A percentile compares a stretch with the other conserved stretches of the same genome.
Evolutionary conservation across 2,113 vertebrate species (phyloP).

Genomic region (Motacilla tschutschensis): DNA sequence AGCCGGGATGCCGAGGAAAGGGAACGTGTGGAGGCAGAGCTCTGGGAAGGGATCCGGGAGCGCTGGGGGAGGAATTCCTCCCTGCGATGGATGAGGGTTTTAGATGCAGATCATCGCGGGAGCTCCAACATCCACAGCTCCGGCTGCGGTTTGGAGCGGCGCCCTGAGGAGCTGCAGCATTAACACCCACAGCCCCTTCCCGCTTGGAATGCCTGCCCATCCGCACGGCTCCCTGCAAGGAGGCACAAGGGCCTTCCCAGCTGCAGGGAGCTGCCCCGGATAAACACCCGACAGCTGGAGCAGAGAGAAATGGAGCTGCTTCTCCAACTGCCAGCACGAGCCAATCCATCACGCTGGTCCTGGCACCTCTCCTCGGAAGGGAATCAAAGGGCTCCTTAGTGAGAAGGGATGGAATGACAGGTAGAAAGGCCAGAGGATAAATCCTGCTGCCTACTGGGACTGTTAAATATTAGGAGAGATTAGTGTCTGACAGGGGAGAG

Average conservation of each 20-base stretch:
- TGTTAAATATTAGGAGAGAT: conserved; percentile 75
- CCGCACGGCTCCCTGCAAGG: neutral
- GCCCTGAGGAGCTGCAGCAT: conserved; percentile 23
- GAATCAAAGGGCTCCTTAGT: conserved; percentile 71
- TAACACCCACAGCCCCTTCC: conserved; percentile 32
- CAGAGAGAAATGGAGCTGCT: conserved; percentile 48
- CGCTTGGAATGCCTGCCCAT: neutral
- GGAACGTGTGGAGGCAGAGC: neutral
- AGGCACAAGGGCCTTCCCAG: conserved; percentile 45
- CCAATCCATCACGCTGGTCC: conserved; percentile 65
- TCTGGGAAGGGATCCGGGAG: neutral
- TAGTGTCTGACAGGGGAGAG: conserved; percentile 69
- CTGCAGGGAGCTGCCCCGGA: conserved; percentile 54
- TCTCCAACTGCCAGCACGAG: conserved; percentile 56
- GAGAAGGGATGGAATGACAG: conserved; percentile 74
- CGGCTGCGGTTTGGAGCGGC: conserved; percentile 24
- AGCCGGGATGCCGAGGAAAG: neutral
- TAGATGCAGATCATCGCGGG: conserved; percentile 22
- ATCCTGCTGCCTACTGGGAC: conserved; percentile 70
- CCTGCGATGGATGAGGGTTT: neutral
- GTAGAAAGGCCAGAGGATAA: conserved; percentile 70
- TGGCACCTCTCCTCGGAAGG: conserved; percentile 69
- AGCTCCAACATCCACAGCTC: conserved; percentile 22
- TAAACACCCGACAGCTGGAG: conserved; percentile 62
- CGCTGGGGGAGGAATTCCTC: neutral